Conservation (phyloP, 1,140 invertebrate species). For the Lepeophtheirus salmonis region DNA sequence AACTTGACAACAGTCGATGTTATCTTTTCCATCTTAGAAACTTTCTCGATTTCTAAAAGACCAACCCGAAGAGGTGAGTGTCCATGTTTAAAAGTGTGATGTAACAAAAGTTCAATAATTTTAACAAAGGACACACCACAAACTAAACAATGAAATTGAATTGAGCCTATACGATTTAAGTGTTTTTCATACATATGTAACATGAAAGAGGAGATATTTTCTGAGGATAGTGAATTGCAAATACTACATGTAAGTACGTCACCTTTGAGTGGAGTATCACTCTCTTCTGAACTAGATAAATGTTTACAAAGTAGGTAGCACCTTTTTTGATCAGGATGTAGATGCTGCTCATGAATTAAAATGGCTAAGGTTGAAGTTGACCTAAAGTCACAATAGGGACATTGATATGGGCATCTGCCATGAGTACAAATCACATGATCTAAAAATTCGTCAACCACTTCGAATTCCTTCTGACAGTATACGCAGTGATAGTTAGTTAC, state of each 20-base stretch:
- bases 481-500: background rate
- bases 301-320: background rate
- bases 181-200: background rate
- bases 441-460: background rate
- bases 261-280: too few species aligned
- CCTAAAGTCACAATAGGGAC: slow-evolving; percentile 3
- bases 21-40: background rate
- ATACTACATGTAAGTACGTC: too few species aligned
- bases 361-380: background rate
- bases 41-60: background rate
- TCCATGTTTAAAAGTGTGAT: background rate
- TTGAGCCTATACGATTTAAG: background rate
- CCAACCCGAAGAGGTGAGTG: too few species aligned
- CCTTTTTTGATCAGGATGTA: slow-evolving; percentile 3
- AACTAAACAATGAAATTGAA: background rate
- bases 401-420: background rate
- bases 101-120: background rate
- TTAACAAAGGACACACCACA: background rate
- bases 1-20: background rate
- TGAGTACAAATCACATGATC: slow-evolving; percentile 1
- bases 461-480: background rate
- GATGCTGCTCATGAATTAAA: slow-evolving; percentile 4
- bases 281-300: too few species aligned
- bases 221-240: background rate
- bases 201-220: background rate